Conservation (phyloP, 2,888 invertebrate species). For the Corbicula japonica region DNA sequence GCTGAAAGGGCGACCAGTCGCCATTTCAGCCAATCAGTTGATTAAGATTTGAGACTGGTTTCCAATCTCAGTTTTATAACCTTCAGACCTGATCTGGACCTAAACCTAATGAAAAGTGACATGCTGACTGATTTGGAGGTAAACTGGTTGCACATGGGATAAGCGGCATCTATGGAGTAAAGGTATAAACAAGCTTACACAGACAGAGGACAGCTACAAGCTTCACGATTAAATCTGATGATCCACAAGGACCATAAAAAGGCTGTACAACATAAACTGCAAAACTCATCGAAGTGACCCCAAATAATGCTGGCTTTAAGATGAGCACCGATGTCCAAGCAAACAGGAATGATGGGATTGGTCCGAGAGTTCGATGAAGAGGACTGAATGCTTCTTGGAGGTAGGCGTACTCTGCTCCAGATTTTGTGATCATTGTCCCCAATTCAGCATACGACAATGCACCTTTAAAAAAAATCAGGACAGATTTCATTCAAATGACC, state of each 20-base stretch:
- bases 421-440: constrained; percentile 92
- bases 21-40: too few species aligned
- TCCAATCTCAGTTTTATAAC: too few species aligned
- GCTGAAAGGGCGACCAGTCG: too few species aligned
- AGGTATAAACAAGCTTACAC: constrained; percentile 74
- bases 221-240: constrained; percentile 74
- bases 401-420: constrained; percentile 94
- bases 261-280: constrained; percentile 83
- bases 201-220: constrained; percentile 77
- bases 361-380: constrained; percentile 81
- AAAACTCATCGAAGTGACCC: constrained; percentile 88
- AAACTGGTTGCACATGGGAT: too few species aligned
- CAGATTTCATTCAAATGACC: too few species aligned
- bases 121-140: too few species aligned
- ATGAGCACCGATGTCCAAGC: constrained; percentile 88
- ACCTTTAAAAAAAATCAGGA: constrained; percentile 87
- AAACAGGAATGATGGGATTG: constrained; percentile 88
- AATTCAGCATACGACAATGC: constrained; percentile 94
- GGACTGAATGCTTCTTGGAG: constrained; percentile 75
- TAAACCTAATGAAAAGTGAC: too few species aligned
- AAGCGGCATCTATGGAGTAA: too few species aligned
- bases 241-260: constrained; percentile 80
- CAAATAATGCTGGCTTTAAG: constrained; percentile 86
- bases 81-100: too few species aligned
- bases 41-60: too few species aligned